Percentiles rank a stretch among this genome's conserved stretches.
Evolutionary conservation across 2,888 invertebrate genomes (phyloP).

Genomic region (Sepioteuthis lessoniana): DNA sequence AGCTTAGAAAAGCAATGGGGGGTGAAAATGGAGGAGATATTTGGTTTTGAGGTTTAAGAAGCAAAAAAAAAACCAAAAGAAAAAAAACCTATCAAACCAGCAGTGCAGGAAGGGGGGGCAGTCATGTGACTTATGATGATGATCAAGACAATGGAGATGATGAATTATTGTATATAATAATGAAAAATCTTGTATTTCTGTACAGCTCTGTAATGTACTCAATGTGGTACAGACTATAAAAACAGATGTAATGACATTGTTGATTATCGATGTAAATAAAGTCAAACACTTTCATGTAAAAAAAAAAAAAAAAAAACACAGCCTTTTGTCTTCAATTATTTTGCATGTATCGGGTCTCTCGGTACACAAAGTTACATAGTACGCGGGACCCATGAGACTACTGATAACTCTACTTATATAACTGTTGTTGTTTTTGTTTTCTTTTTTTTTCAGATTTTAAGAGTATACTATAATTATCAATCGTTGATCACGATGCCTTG

Average conservation of each 20-base stretch:
- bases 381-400: no score
- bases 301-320: no score
- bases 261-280: conserved; percentile 45
- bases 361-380: no score
- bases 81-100: neutral
- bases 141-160: neutral
- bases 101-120: conserved; percentile 1
- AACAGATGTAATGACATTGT: conserved; percentile 42
- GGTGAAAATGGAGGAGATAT: neutral
- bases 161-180: neutral
- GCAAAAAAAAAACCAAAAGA: neutral
- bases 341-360: no score
- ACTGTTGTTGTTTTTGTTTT: no score
- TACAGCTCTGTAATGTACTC: conserved; percentile 43
- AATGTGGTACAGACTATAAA: conserved; percentile 37
- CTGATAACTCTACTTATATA: no score
- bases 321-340: no score
- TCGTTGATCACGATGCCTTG: no score
- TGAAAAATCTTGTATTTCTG: conserved; percentile 6
- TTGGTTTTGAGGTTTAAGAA: neutral
- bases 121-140: conserved; percentile 33
- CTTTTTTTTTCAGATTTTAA: no score
- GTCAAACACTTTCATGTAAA: conserved; percentile 35
- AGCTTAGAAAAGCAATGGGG: neutral
- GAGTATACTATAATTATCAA: no score